phyloP scores from a whole-genome alignment of 1,140 invertebrate genomes.

The Lasaia peninsularis region DNA sequence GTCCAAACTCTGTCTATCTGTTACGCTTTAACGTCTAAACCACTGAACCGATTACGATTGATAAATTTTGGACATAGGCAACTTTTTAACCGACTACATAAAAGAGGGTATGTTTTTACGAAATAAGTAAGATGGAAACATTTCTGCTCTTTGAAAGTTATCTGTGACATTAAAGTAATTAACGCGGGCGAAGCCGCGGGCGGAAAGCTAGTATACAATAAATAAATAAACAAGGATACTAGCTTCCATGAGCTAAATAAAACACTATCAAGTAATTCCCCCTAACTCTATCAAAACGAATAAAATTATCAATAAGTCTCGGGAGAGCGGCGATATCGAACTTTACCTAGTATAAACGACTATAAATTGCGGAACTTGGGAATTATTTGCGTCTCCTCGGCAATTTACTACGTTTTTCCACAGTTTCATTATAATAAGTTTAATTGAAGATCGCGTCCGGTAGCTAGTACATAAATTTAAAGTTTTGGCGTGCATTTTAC shows the following conservation, averaged over 20 bases:
- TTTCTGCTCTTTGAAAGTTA: no score
- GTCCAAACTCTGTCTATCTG: no score
- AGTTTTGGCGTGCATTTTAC: constrained; percentile 72
- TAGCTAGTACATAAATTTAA: constrained; percentile 72
- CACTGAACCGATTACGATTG: no score
- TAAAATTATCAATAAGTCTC: constrained; percentile 12
- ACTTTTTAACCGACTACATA: no score
- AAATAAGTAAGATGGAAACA: no score
- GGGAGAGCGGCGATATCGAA: constrained; percentile 50
- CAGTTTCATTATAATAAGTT: constrained; percentile 69
- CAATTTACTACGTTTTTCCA: constrained; percentile 64
- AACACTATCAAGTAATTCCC: background rate
- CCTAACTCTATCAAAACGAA: background rate
- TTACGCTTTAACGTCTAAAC: no score
- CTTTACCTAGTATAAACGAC: constrained; percentile 50
- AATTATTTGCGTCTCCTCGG: constrained; percentile 58
- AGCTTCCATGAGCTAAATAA: background rate
- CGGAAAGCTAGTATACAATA: no score
- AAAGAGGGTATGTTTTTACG: no score
- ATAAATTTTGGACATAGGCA: no score
- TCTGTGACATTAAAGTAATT: no score
- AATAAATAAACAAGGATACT: background rate
- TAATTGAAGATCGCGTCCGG: constrained; percentile 68
- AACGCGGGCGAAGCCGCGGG: no score
- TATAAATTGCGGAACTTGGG: constrained; percentile 65